Base-by-base conservation (phyloP, 2,797 vertebrate species). In the Leptodactylus fallax region DNA sequence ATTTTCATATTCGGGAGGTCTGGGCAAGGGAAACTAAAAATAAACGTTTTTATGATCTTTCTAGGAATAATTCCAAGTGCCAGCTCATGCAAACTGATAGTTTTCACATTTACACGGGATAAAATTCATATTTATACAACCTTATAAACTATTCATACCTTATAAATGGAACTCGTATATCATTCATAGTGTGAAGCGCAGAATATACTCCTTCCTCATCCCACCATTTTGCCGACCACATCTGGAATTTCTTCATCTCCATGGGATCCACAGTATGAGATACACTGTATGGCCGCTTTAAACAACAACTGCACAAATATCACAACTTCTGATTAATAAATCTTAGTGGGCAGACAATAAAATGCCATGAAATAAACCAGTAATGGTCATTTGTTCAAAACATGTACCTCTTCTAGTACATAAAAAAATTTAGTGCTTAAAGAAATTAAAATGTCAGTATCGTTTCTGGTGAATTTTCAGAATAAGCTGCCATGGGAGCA, bases 141-240 rank as follows among this genome's bases (percentile, higher is more conserved):
- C 2, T 49, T 72, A 6, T 45, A 47, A 47, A 72, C 8, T 3
- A 19, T 25, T 6, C n/a, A 63, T 92, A 99, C 98, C 98, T 96
- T 92, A 99, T 95, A 90, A 99, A 99, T 17, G 98, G 98, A 79
- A 99, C 97, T 92, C 98, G 94, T 71, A 99, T 94, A 88, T 98
- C 97, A 88, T 99, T 99, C 97, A 99, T 96, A 86, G 97, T 94
- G 90, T 99, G 98, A 85, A 99, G 96, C 69, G 95, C 94, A 14
- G 94, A 94, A 90, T 97, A 98, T 21, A 95, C 95, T 88, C 98
- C 98, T 87, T 96, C 93, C 85, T 98, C 96, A 85, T 99, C 96
- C 98, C 98, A 99, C 98, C 98, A 99, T 91, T 95, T 97, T 90
- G 93, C 92, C 7, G 97, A 96, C 21, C 98, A 93, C 6, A 93